These are phyloP conservation scores for Serripes groenlandicus DNA, from an alignment of 2,888 invertebrate genomes.

Conservation along the genomic window DNA sequence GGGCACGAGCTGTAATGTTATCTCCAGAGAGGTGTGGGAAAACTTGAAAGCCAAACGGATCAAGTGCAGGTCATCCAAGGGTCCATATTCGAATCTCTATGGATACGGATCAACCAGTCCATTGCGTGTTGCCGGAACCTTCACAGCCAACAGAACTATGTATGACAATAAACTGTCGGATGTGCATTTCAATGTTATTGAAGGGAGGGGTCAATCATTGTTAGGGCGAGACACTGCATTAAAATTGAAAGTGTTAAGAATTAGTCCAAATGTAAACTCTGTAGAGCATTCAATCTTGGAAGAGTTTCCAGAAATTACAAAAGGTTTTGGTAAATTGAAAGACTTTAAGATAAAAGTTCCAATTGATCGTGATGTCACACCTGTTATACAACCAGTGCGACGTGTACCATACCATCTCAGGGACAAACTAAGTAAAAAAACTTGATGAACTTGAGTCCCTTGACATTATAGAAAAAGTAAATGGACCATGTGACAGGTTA, in stretches of 20 bases:
- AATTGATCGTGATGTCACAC: constrained; percentile 37
- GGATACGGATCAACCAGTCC: constrained; percentile 37
- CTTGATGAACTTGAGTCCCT: constrained; percentile 37
- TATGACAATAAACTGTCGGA: not conserved
- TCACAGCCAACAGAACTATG: constrained; percentile 26
- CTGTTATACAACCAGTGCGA: constrained; percentile 45
- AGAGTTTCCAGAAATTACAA: not conserved
- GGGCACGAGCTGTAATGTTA: not conserved
- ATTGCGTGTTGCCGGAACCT: constrained; percentile 38
- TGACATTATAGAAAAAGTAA: constrained; percentile 69
- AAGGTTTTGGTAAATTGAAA: constrained; percentile 56
- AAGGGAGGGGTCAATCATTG: constrained; percentile 24
- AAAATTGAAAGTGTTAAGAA: not conserved
- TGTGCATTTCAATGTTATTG: constrained; percentile 23
- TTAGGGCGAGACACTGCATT: constrained; percentile 20
- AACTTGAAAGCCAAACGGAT: not conserved
- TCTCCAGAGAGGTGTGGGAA: not conserved
- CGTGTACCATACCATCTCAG: constrained; percentile 40
- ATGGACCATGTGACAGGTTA: constrained; percentile 65
- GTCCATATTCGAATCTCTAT: constrained; percentile 23
- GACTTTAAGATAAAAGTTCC: constrained; percentile 29
- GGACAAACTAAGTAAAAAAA: constrained; percentile 55
- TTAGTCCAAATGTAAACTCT: not conserved
- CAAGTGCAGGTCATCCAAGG: not conserved
- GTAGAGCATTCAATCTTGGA: too few species aligned